These are phyloP conservation scores for Acanthosepion esculentum DNA, from an alignment of 2,888 invertebrate genomes.

Conservation along the genomic window DNA sequence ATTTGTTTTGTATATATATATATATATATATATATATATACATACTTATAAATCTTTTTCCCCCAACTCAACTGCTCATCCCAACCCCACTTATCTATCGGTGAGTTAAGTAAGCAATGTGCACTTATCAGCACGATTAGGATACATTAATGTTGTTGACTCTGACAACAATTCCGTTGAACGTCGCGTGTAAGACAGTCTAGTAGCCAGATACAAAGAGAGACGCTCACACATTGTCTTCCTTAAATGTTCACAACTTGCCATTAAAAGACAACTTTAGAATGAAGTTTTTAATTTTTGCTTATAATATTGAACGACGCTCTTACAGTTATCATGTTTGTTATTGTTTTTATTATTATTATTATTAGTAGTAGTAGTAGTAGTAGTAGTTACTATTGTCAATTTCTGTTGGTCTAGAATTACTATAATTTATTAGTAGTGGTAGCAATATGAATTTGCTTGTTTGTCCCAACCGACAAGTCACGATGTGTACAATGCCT, in stretches of 20 bases:
- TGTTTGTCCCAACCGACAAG: too few relatives aligned
- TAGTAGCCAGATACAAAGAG: not conserved
- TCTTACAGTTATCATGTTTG: too few relatives aligned
- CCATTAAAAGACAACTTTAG: not conserved
- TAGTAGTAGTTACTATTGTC: too few relatives aligned
- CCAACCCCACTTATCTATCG: not conserved
- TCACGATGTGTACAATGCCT: too few relatives aligned
- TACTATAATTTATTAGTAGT: too few relatives aligned
- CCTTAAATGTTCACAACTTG: not conserved
- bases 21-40: not conserved
- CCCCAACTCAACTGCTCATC: not conserved
- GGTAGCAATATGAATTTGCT: too few relatives aligned
- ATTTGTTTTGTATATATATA: not conserved
- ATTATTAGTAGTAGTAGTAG: too few relatives aligned
- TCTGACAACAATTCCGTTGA: not conserved
- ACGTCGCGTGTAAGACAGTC: slow-evolving; percentile 4
- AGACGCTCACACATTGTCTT: not conserved
- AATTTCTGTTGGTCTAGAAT: too few relatives aligned
- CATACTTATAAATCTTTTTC: not conserved
- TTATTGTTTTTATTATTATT: too few relatives aligned
- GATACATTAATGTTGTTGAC: not conserved
- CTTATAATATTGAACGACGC: too few relatives aligned
- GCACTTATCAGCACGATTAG: not conserved
- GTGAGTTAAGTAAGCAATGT: not conserved
- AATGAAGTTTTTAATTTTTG: too few relatives aligned